A percentile compares a stretch with the other conserved stretches of the same genome.
phyloP scores from a whole-genome alignment of 2,113 vertebrate species.

The Stomatorhinus ivindoensis region DNA sequence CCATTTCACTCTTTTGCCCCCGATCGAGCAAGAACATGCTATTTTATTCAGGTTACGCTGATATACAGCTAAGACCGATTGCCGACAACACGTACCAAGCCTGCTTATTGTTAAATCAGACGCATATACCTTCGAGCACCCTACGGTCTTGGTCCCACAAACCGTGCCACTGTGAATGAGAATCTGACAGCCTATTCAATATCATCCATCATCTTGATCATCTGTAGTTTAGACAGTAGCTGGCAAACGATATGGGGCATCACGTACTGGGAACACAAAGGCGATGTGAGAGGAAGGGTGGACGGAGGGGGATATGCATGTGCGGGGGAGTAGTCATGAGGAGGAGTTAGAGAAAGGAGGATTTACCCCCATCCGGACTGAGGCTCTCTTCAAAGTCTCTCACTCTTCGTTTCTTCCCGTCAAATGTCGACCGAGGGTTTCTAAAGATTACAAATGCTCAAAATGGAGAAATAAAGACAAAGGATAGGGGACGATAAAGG shows the following conservation, averaged over 20 bases:
- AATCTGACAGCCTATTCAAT: constrained; percentile 6
- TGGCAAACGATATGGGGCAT: not conserved
- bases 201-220: not conserved
- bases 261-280: constrained; percentile 22
- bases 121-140: not conserved
- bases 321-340: constrained; percentile 24
- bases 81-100: not conserved
- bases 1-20: constrained; percentile 27
- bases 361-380: not conserved
- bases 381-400: not conserved
- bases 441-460: constrained; percentile 27
- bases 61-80: constrained; percentile 15
- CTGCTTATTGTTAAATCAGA: not conserved
- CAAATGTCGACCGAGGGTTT: constrained; percentile 22
- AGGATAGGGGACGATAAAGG: not conserved
- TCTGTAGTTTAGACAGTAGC: not conserved
- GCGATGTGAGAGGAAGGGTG: constrained; percentile 9
- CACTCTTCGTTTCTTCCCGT: not conserved
- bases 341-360: constrained; percentile 20
- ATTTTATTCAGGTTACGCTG: constrained; percentile 9
- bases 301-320: constrained; percentile 10
- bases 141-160: not conserved
- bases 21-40: constrained; percentile 18
- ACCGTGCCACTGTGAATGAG: not conserved
- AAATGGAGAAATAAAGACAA: constrained; percentile 15